Conservation (phyloP, 2,113 vertebrate genomes). For the Paratilapia polleni region DNA sequence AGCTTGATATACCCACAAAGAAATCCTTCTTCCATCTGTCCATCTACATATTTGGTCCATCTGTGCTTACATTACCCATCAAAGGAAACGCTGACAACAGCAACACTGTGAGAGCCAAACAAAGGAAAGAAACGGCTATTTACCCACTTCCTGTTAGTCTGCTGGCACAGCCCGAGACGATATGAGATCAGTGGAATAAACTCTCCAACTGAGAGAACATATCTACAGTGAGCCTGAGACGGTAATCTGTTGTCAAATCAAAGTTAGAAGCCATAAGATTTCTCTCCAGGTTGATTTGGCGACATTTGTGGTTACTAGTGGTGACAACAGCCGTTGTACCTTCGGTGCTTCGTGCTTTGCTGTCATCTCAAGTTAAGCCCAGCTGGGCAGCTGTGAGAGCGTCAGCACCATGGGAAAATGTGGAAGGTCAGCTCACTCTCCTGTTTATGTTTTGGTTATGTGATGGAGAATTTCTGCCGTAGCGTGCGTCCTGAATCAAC, state of each 20-base stretch:
- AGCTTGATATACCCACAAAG: background rate
- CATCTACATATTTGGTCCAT: background rate
- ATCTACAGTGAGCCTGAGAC: background rate
- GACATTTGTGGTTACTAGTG: no score
- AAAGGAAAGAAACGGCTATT: slow-evolving; percentile 5
- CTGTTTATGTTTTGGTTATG: background rate
- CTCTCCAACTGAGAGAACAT: background rate
- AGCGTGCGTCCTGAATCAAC: background rate
- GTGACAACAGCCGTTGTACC: background rate
- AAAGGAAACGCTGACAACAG: slow-evolving; percentile 30
- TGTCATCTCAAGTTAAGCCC: background rate
- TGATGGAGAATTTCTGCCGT: background rate
- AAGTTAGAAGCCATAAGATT: background rate
- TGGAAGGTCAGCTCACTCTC: slow-evolving; percentile 10
- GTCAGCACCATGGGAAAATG: slow-evolving; percentile 53
- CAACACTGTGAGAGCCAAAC: slow-evolving; percentile 13
- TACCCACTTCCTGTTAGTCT: slow-evolving; percentile 52
- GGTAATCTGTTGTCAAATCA: background rate
- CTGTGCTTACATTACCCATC: background rate
- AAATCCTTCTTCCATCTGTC: background rate
- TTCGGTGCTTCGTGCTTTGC: slow-evolving; percentile 16
- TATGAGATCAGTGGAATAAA: background rate
- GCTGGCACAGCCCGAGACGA: background rate
- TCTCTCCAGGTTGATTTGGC: background rate
- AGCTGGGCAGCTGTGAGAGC: background rate